A percentile compares a stretch with the other conserved stretches of the same genome.
Evolutionary conservation across 2,113 vertebrate species (phyloP).

Genomic region (Brevimyrus niger): DNA sequence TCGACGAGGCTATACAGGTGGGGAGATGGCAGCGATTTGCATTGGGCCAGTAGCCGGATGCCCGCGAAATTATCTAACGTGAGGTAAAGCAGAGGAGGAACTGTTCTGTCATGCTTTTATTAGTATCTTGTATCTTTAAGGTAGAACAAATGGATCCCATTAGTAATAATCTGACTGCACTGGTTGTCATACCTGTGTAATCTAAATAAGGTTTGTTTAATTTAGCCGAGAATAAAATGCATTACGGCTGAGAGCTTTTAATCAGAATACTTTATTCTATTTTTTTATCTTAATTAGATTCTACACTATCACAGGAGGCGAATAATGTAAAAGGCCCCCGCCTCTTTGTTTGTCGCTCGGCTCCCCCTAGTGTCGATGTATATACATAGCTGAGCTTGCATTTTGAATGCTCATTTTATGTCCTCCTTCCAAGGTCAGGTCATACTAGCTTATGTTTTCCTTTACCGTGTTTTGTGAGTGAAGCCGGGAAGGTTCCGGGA

Average conservation of each 20-base stretch:
- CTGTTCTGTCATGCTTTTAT: not conserved
- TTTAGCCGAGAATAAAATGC: not conserved
- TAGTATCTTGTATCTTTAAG: not conserved
- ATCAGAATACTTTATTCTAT: not conserved
- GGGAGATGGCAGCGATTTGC: not conserved
- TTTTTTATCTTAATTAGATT: not conserved
- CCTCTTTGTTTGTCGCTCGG: not conserved
- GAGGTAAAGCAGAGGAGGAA: not conserved
- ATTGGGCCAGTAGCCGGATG: not conserved
- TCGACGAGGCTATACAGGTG: slow-evolving; percentile 99
- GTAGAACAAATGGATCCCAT: not conserved
- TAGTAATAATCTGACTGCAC: not conserved
- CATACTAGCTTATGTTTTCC: not conserved
- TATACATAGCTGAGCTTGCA: not conserved
- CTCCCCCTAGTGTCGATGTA: not conserved
- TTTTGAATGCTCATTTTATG: not conserved
- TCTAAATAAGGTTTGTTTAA: not conserved
- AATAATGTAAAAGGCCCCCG: not conserved
- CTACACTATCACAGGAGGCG: too few relatives aligned
- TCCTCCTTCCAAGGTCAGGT: not conserved
- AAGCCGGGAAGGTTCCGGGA: not conserved
- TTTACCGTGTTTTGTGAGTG: not conserved
- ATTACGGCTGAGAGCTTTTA: not conserved
- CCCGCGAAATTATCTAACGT: not conserved
- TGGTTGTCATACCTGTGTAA: not conserved